These are phyloP conservation scores for Brachionus rotundiformis DNA, from an alignment of 1,140 invertebrate genomes.

Conservation along the genomic window DNA sequence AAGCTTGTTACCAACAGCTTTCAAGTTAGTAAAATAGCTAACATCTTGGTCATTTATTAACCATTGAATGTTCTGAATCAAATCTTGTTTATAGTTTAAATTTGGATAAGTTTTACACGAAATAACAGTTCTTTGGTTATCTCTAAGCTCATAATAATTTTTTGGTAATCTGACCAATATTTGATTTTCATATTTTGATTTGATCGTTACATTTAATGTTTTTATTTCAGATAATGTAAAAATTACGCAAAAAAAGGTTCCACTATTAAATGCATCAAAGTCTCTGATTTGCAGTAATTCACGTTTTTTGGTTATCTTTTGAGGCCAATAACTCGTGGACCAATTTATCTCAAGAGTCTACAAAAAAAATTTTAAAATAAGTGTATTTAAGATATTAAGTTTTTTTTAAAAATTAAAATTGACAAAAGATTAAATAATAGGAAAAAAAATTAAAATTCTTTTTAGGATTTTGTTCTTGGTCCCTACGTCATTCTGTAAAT, in stretches of 20 bases:
- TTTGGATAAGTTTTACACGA: not conserved
- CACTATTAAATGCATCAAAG: not conserved
- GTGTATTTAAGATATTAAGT: too few relatives aligned
- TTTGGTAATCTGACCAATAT: not conserved
- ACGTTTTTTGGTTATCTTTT: not conserved
- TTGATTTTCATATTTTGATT: not conserved
- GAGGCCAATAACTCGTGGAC: too few relatives aligned
- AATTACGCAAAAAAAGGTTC: not conserved
- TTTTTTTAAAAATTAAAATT: too few relatives aligned
- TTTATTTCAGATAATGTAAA: not conserved
- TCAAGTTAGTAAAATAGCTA: not conserved
- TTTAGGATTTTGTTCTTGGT: too few relatives aligned
- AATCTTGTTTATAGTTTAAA: not conserved
- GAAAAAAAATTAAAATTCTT: too few relatives aligned
- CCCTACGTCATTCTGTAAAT: too few relatives aligned
- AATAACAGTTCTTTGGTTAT: not conserved
- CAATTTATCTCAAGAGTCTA: not conserved
- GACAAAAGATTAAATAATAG: too few relatives aligned
- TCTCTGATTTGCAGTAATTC: not conserved
- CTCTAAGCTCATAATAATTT: not conserved
- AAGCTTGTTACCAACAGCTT: not conserved
- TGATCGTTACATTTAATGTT: not conserved
- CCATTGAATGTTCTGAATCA: slow-evolving; percentile 24
- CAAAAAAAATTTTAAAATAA: too few relatives aligned
- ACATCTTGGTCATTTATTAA: not conserved